Evolutionary conservation across 2,888 invertebrate genomes (phyloP).

Genomic region (Linnaemya vulpina): DNA sequence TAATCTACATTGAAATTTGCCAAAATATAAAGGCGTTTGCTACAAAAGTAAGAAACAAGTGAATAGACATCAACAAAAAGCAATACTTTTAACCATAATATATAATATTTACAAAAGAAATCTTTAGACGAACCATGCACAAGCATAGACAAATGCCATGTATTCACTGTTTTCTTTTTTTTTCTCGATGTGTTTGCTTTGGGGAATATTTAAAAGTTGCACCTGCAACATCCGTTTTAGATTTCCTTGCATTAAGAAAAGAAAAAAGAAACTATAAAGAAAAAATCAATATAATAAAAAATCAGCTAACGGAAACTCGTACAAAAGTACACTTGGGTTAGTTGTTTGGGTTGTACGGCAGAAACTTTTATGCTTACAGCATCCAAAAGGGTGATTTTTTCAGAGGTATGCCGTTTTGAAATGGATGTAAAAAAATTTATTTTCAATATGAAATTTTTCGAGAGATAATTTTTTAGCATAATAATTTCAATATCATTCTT

Average conservation of each 20-base stretch:
- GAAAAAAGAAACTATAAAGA: background rate
- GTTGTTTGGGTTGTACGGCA: conserved; percentile 43
- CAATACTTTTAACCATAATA: background rate
- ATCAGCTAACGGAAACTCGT: conserved; percentile 33
- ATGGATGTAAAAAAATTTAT: too few species aligned
- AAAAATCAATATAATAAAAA: conserved; percentile 48
- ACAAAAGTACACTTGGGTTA: conserved; percentile 45
- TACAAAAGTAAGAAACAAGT: background rate
- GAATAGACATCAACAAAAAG: background rate
- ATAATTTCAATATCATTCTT: too few species aligned
- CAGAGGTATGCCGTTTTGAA: too few species aligned
- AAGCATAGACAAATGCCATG: conserved; percentile 35
- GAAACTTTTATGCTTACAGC: conserved; percentile 23
- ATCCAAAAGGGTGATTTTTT: too few species aligned
- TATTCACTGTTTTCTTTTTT: background rate
- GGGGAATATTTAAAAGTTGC: conserved; percentile 66
- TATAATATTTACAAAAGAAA: background rate
- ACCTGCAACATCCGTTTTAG: conserved; percentile 67
- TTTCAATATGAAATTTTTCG: too few species aligned
- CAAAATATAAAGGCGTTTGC: background rate
- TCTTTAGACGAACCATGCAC: background rate
- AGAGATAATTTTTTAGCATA: too few species aligned
- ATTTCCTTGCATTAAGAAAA: conserved; percentile 49
- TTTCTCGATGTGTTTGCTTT: conserved; percentile 38
- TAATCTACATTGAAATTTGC: background rate